Evolutionary conservation across 2,797 vertebrate genomes (phyloP), one percentile per base, ranked within the genome.

Genomic region (Epinephelus malabaricus): DNA sequence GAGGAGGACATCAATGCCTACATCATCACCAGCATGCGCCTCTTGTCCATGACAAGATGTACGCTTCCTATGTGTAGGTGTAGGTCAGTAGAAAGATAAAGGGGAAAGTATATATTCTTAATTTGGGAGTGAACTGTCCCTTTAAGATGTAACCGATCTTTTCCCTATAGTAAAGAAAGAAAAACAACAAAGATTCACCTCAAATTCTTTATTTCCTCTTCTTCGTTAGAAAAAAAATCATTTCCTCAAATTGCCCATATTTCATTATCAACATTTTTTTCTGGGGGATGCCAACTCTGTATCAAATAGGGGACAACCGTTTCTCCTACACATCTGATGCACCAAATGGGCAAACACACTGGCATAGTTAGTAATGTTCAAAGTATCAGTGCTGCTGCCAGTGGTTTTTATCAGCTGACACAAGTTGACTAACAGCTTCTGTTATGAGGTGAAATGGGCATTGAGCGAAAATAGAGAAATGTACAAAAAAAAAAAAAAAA

Each of bases 181-280:
- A 45, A 65, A 1, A 86, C 34, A 40, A 18, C 11, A 30, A 13
- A 2, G 27, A 27, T 74, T 85, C 70, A 81, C 81, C 75, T 83
- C 80, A 70, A 64, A 83, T 85, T 89, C 80, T 92, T 94, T 92
- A 93, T 94, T 94, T 87, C 81, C 79, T 77, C 77, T 25, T 86
- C 86, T 91, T 93, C 86, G 82, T 94, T 93, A 92, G 88, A 95
- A 95, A 95, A 27, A 91, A 86, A 73, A 81, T 72, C 38, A 61
- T n/a, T 76, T 86, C 70, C 66, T 86, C 76, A 89, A 83, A 84
- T 71, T 66, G 55, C 63, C 79, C 47, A 47, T 34, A 43, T 86
- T 80, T 62, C 34, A 47, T 81, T 73, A 81, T 72, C 49, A 80
- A 71, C 61, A 64, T 21, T 61, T 80, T 81, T 69, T 85, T 45